Percentiles rank a stretch among this genome's conserved stretches.
Evolutionary conservation across 30 jellyfish, hydroid and myxozoan genomes (phyloP).

Genomic region (Aurelia aurita): DNA sequence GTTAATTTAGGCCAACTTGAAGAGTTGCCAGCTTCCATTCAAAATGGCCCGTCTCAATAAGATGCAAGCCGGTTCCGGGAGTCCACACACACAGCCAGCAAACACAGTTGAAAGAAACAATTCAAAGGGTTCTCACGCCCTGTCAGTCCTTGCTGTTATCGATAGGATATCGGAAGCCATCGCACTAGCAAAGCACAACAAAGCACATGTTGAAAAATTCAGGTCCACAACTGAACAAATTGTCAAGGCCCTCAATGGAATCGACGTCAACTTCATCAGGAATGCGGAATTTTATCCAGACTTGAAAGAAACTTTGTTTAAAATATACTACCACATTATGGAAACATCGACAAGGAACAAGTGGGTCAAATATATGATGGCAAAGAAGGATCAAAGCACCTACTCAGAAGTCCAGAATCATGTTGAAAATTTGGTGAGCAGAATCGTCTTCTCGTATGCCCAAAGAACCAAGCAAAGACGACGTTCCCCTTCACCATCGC

Average conservation of each 20-base stretch:
- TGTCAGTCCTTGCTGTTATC: conserved; percentile 57
- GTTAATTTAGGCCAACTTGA: conserved; percentile 10
- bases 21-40: conserved; percentile 3
- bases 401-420: conserved; percentile 61
- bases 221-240: conserved; percentile 56
- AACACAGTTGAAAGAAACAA: conserved; percentile 20
- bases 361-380: conserved; percentile 79
- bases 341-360: conserved; percentile 63
- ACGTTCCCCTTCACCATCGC: conserved; percentile 64
- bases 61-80: conserved; percentile 6
- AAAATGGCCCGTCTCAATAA: conserved; percentile 48
- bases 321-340: conserved; percentile 67
- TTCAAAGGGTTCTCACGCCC: conserved; percentile 31
- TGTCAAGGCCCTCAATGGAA: conserved; percentile 83
- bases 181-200: conserved; percentile 74
- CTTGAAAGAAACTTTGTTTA: conserved; percentile 78
- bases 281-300: conserved; percentile 87
- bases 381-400: conserved; percentile 61
- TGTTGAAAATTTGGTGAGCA: conserved; percentile 74
- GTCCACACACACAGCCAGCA: conserved; percentile 5
- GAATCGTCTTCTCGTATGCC: conserved; percentile 82
- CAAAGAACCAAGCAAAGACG: conserved; percentile 68
- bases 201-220: conserved; percentile 71
- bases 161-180: conserved; percentile 53
- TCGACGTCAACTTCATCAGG: conserved; percentile 73